Base-by-base conservation (phyloP, 2,797 vertebrate genomes). In the Carduelis carduelis region DNA sequence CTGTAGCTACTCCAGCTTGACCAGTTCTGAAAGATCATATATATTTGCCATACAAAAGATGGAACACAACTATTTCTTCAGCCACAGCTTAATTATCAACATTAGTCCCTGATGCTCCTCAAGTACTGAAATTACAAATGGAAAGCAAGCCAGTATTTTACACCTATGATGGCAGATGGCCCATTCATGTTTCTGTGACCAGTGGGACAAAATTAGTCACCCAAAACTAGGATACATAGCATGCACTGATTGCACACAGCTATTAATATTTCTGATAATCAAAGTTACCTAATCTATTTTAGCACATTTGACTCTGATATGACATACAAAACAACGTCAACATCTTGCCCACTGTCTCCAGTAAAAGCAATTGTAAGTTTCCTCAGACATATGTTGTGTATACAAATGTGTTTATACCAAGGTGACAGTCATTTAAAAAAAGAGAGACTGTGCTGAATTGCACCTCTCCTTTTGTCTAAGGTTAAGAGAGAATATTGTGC, bases 361-460 rank as follows among this genome's bases (percentile, higher is more conserved):
- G 37, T 16, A 78, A 84, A 88, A 84, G 15, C 10, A 78, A 83
- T 8, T 32, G 2, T 39, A 74, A 47, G 30, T 68, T 90, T 66
- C 46, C 57, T 66, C 3, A 7, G 10, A 46, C 14, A 6, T 26
- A 30, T 1, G 32, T 55, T 66, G 23, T 47, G 2, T 37, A 60
- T 24, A 60, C 0, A 0, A 43, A 34, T 13, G 22, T 27, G 5
- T 49, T 53, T 2, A 3, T 32, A 66, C 15, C 52, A 77, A 92
- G 71, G 53, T 87, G 79, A 89, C 56, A 78, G 41, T 83, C 32
- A 59, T 83, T 47, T 7, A 37, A 39, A 55, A 55, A 44, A 43
- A 37, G 4, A 35, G 5, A 77, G 6, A 66, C 27, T 78, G 12
- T 30, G 26, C 28, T 87, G 66, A 80, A 87, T 24, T 0, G 0